These are phyloP conservation scores for Nephrotoma appendiculata DNA, from an alignment of 2,888 invertebrate species.

Conservation along the genomic window DNA sequence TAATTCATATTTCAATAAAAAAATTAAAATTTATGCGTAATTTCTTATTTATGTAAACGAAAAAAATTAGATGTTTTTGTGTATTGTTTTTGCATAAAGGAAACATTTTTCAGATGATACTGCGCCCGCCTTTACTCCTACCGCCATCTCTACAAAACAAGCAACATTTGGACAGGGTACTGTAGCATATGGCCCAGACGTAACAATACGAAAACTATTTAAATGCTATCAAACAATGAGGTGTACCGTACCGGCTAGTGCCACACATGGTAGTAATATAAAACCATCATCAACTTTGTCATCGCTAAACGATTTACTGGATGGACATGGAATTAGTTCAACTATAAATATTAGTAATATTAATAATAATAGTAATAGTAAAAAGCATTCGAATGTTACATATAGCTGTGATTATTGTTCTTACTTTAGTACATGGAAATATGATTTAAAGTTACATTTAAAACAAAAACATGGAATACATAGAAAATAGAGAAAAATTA, in stretches of 20 bases:
- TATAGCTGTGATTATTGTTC: slow-evolving; percentile 31
- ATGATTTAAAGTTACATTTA: slow-evolving; percentile 31
- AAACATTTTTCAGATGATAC: slow-evolving; percentile 33
- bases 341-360: not conserved
- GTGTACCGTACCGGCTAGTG: not conserved
- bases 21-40: not conserved
- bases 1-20: not conserved
- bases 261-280: not conserved
- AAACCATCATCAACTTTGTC: not conserved
- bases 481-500: slow-evolving; percentile 21
- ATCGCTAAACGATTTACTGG: not conserved
- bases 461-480: slow-evolving; percentile 33
- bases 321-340: not conserved
- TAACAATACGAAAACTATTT: slow-evolving; percentile 30
- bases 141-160: slow-evolving; percentile 10
- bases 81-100: slow-evolving; percentile 12
- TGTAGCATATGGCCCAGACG: slow-evolving; percentile 25
- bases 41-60: not conserved
- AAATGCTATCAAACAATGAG: slow-evolving; percentile 22
- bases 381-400: slow-evolving; percentile 9
- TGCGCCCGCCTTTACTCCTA: slow-evolving; percentile 21
- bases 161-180: slow-evolving; percentile 6
- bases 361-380: not conserved
- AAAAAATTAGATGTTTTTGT: not conserved
- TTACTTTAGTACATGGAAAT: slow-evolving; percentile 32